Evolutionary conservation across 2,797 vertebrate genomes (phyloP).

Genomic region (Neomorphus geoffroyi): DNA sequence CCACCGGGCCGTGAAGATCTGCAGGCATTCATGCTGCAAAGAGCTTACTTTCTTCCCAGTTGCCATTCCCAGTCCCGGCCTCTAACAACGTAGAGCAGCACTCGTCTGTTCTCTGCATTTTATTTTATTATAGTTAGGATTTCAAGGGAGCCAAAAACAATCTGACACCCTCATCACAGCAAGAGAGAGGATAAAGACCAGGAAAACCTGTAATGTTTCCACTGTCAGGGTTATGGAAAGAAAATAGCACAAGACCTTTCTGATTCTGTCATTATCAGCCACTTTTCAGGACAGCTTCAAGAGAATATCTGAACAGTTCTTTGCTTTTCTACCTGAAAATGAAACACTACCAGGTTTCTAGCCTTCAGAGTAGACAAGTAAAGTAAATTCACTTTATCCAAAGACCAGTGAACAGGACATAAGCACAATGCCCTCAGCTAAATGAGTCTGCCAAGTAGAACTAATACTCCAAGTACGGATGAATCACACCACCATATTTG

Average conservation of each 20-base stretch:
- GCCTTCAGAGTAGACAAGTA: constrained; percentile 10
- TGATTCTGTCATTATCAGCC: constrained; percentile 35
- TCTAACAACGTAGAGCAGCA: not conserved
- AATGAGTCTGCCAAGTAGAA: not conserved
- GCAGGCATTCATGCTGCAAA: not conserved
- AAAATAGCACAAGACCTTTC: constrained; percentile 52
- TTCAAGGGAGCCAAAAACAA: not conserved
- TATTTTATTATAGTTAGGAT: not conserved
- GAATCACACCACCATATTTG: not conserved
- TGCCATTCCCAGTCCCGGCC: not conserved
- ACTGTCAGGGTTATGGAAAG: constrained; percentile 48
- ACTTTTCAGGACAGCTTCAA: constrained; percentile 49
- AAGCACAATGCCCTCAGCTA: constrained; percentile 26
- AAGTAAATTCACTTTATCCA: constrained; percentile 41
- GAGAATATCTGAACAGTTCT: constrained; percentile 43
- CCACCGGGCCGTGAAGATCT: not conserved
- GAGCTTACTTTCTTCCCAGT: not conserved
- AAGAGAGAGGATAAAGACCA: not conserved
- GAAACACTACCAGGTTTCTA: constrained; percentile 22
- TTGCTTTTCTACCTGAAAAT: constrained; percentile 47
- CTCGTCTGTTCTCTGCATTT: not conserved
- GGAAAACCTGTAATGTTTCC: constrained; percentile 40
- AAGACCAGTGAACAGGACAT: constrained; percentile 2
- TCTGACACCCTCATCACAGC: not conserved
- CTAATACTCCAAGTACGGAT: not conserved